Evolutionary conservation across 2,113 vertebrate species (phyloP), one percentile per base, ranked within the genome.

Genomic region (Myotis brandtii): DNA sequence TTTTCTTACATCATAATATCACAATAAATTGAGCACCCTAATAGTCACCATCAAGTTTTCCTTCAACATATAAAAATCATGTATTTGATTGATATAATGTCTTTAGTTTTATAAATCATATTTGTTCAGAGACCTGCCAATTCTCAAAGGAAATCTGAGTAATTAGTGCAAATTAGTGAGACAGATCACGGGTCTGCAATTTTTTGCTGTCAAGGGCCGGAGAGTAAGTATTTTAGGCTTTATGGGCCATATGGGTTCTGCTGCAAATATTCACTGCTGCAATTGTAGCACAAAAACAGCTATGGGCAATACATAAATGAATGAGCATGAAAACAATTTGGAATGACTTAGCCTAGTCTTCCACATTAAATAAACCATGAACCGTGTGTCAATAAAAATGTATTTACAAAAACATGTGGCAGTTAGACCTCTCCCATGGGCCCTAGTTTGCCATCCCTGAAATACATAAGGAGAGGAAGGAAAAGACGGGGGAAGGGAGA

Each of bases 41-140:
- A 85, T 25, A 34, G 43, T 56, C 69, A 82, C 23, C 52, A 64
- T 21, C 73, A 54, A 40, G 21, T 69, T 83, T 25, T 11, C 34
- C 86, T 91, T 82, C 16, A 43, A 67, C 10, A 85, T 32, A 43
- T 59, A 62, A 84, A 90, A 90, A 54, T 14, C 20, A 82, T 20
- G 27, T 14, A 54, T n/a, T 25, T 52, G 30, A 67, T 7, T 67
- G 20, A 23, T 32, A 81, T 1, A 52, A 34, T 52, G 12, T 64
- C n/a, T 77, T 75, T 80, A 40, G 20, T 89, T 67, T 77, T 50
- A 2, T 9, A 89, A 52, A 81, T 70, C 46, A 25, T 25, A 69
- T 91, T 72, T 92, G 30, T 73, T 89, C 50, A 84, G 17, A 75
- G 64, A 89, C 13, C 82, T 94, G 67, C 20, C 77, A 46, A 56